A percentile compares a stretch with the other conserved stretches of the same genome.
Evolutionary conservation across 2,797 vertebrate species (phyloP).

Genomic region (Gymnothorax javanicus): DNA sequence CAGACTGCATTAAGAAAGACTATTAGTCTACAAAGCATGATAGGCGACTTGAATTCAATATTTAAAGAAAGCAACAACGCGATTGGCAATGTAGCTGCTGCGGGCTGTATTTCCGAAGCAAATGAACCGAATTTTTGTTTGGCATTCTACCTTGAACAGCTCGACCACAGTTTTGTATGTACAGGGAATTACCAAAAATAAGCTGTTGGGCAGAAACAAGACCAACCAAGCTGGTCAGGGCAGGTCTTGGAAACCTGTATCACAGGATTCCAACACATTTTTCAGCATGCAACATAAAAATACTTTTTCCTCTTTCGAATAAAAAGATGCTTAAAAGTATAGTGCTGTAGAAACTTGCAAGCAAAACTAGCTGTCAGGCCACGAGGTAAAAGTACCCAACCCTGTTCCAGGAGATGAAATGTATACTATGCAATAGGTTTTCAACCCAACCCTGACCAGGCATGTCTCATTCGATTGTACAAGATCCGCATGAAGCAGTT

Average conservation of each 20-base stretch:
- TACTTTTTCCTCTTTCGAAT: background rate
- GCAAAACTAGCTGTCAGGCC: too few species aligned
- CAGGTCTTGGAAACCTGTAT: constrained; percentile 68
- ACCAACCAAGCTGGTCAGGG: constrained; percentile 36
- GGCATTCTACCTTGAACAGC: background rate
- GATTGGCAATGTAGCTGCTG: background rate
- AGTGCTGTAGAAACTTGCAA: background rate
- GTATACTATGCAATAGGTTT: too few species aligned
- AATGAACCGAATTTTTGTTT: background rate
- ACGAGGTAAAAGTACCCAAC: too few species aligned
- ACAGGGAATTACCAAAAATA: background rate
- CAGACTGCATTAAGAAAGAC: background rate
- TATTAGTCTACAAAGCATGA: background rate
- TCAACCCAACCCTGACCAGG: too few species aligned
- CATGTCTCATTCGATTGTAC: too few species aligned
- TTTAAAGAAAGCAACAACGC: background rate
- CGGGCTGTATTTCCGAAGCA: background rate
- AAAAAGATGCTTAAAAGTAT: background rate
- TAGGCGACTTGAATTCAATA: background rate
- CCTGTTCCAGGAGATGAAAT: too few species aligned
- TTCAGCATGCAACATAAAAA: constrained; percentile 8
- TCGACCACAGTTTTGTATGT: background rate
- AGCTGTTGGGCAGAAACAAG: background rate
- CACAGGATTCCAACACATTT: constrained; percentile 58
- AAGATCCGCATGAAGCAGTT: too few species aligned